phyloP scores from a whole-genome alignment of 1,140 invertebrate species.

The Drosophila ananassae region DNA sequence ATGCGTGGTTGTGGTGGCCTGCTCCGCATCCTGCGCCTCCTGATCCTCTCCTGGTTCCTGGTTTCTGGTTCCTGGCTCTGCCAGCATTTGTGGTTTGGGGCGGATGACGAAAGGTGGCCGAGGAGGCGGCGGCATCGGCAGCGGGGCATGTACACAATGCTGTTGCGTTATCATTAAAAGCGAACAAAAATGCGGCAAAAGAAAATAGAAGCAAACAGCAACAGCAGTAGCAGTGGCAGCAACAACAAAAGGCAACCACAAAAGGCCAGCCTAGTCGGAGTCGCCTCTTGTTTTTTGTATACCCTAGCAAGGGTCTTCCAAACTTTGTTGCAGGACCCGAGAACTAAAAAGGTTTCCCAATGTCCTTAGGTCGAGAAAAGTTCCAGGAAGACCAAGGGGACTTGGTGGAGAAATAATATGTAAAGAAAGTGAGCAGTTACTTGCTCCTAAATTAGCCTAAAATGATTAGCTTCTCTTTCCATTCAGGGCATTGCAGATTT shows the following conservation, averaged over 20 bases:
- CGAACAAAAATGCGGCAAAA: constrained; percentile 73
- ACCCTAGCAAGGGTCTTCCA: constrained; percentile 20
- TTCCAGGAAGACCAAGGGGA: not conserved
- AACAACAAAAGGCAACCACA: constrained; percentile 72
- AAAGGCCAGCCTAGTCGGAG: constrained; percentile 68
- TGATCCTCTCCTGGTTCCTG: not conserved
- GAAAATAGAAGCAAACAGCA: constrained; percentile 67
- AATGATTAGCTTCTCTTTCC: not conserved
- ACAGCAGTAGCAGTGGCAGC: constrained; percentile 32
- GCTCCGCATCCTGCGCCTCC: not conserved
- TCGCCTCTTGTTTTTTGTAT: constrained; percentile 51
- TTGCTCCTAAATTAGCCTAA: not conserved
- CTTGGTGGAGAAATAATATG: not conserved
- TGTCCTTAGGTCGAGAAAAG: not conserved
- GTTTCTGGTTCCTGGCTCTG: too few species aligned
- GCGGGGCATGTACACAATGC: constrained; percentile 51
- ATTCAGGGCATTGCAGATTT: constrained; percentile 4
- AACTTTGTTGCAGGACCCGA: constrained; percentile 5
- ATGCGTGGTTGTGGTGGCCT: constrained; percentile 37
- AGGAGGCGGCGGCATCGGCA: constrained; percentile 18
- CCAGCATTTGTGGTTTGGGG: constrained; percentile 30
- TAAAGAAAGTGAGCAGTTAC: not conserved
- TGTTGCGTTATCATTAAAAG: constrained; percentile 77
- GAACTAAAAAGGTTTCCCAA: constrained; percentile 2
- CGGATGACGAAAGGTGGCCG: constrained; percentile 50